These are phyloP conservation scores for Pithys albifrons DNA, from an alignment of 2,113 vertebrate genomes.

Conservation along the genomic window DNA sequence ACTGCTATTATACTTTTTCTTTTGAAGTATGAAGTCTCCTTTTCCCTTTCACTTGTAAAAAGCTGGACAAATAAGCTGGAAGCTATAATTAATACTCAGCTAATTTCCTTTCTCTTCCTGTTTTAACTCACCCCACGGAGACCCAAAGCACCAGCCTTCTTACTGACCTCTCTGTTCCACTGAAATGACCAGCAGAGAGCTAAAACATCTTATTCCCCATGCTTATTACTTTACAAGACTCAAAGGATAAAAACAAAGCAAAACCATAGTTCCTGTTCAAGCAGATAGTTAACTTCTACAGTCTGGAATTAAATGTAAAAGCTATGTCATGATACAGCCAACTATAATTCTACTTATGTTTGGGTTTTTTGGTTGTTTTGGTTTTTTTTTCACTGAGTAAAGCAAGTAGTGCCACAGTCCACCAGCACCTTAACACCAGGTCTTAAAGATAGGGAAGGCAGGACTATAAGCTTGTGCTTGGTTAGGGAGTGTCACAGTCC, in stretches of 20 bases:
- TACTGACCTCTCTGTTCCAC: neutral
- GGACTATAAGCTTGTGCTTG: neutral
- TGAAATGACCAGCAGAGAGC: conserved; percentile 7
- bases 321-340: neutral
- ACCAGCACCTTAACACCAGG: neutral
- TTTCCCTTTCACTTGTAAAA: conserved; percentile 12
- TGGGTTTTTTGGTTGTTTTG: neutral
- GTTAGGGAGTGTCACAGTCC: neutral
- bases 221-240: neutral
- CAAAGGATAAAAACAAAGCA: conserved; percentile 2
- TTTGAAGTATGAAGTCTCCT: neutral
- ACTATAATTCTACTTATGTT: neutral
- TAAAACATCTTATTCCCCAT: neutral
- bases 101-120: neutral
- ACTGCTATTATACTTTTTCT: conserved; percentile 25
- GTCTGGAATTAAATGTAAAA: neutral
- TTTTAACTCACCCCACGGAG: neutral
- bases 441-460: neutral
- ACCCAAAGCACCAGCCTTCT: neutral
- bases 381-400: neutral
- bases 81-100: neutral
- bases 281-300: neutral
- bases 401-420: neutral
- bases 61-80: conserved; percentile 45
- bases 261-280: neutral